phyloP scores from a whole-genome alignment of 30 jellyfish, hydroid and myxozoan species.

The Hydractinia echinata region DNA sequence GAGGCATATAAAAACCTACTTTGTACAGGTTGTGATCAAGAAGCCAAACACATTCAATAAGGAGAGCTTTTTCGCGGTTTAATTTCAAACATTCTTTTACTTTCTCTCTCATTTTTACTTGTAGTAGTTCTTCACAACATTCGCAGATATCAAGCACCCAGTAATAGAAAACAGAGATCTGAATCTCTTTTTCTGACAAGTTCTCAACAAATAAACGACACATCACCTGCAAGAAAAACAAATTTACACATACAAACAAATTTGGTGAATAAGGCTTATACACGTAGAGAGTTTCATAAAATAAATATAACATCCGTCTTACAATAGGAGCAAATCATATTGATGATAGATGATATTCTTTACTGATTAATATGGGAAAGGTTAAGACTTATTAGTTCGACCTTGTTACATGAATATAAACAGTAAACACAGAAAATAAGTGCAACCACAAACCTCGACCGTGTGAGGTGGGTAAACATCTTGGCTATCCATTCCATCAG shows the following conservation, averaged over 20 bases:
- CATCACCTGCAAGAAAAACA: constrained; percentile 1
- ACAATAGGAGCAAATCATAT: too few species aligned
- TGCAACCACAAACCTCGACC: too few species aligned
- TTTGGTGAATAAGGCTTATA: too few species aligned
- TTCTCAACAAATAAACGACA: constrained; percentile 28
- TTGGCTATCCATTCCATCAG: too few species aligned
- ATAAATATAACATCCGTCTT: too few species aligned
- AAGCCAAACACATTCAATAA: constrained; percentile 28
- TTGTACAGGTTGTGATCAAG: constrained; percentile 20
- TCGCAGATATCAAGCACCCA: constrained; percentile 84
- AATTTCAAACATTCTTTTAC: constrained; percentile 16
- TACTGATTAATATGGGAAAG: too few species aligned
- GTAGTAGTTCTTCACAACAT: constrained; percentile 25
- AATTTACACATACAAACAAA: neutral
- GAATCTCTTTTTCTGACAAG: constrained; percentile 1
- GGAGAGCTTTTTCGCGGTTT: neutral
- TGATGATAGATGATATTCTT: too few species aligned
- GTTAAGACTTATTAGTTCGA: too few species aligned
- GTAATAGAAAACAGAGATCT: constrained; percentile 41
- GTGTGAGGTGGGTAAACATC: too few species aligned
- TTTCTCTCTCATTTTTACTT: constrained; percentile 39
- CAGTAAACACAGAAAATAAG: too few species aligned
- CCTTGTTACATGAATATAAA: too few species aligned
- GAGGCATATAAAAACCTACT: neutral
- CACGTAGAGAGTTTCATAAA: too few species aligned